Evolutionary conservation across 2,888 invertebrate genomes (phyloP), one percentile per base, ranked within the genome.

Genomic region (Ophion costatus): DNA sequence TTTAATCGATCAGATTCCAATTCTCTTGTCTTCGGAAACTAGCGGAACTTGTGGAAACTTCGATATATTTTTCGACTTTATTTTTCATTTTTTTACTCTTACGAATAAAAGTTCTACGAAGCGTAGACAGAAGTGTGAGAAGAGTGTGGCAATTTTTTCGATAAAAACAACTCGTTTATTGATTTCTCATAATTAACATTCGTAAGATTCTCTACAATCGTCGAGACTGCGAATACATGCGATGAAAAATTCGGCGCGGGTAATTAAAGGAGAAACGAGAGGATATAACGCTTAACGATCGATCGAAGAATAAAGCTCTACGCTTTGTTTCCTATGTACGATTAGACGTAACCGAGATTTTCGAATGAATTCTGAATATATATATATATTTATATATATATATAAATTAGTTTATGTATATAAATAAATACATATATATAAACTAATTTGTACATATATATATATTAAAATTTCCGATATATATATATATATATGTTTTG

Each of bases 111-210:
- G 29, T 4, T 29, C 29, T 29, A 4, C 29, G 4, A 29, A 29
- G 4, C 29, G 29, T 10, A 11, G 45, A 17, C 14, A 22, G 17
- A 67, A 42, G 56, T 56, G 20, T 17, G 4, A 56, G n/a, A 29
- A 29, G 29, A 29, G 29, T 29, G 29, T 29, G 29, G 29, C 14
- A 51, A 61, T 73, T 42, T n/a, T n/a, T 63, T 77, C 51, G 80
- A 77, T 80, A 80, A 77, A 83, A 83, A 83, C 83, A 83, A 85
- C 67, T 80, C 45, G 57, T 85, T 83, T 83, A 79, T 80, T 83
- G 71, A 67, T 76, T 73, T 61, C 45, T 82, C 78, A 74, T 51
- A 79, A 73, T 69, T 73, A 82, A 85, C 71, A 64, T 77, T 74
- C 67, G 64, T 80, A 64, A 71, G 24, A 45, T 77, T 73, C 42